Evolutionary conservation across 2,797 vertebrate genomes (phyloP).

Genomic region (Mus minutoides): DNA sequence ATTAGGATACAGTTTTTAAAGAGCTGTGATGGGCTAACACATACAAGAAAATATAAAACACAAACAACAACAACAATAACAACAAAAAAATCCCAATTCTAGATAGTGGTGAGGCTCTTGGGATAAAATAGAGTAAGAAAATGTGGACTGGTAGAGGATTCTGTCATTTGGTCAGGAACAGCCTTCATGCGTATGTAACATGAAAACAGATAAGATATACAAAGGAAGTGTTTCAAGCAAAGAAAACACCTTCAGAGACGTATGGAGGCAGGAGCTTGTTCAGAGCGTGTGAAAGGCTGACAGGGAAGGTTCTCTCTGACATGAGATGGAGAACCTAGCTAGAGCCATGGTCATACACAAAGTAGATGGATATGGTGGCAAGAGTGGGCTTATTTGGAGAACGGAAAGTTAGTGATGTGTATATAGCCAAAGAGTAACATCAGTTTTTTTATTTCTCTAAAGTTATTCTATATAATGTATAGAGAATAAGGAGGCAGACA

Average conservation of each 20-base stretch:
- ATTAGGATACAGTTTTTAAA: background rate
- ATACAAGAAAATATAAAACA: background rate
- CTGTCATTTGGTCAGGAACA: background rate
- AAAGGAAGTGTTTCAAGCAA: background rate
- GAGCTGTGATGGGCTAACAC: background rate
- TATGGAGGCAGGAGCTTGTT: background rate
- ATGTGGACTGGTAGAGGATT: background rate
- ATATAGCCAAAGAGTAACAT: background rate
- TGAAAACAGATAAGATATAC: background rate
- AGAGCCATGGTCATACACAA: background rate
- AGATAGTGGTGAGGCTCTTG: background rate
- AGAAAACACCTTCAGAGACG: background rate
- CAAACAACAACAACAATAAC: conserved; percentile 8
- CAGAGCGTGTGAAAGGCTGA: background rate
- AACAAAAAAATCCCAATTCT: background rate
- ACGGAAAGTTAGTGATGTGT: background rate
- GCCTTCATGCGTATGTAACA: background rate
- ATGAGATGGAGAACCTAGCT: background rate
- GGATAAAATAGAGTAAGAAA: background rate
- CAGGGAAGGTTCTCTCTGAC: background rate
- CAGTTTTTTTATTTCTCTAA: background rate
- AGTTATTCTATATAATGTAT: background rate
- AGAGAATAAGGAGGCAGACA: background rate
- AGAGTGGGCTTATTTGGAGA: background rate
- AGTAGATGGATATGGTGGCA: no score